Base-by-base conservation (phyloP, 2,113 vertebrate species). In the Laticauda colubrina region DNA sequence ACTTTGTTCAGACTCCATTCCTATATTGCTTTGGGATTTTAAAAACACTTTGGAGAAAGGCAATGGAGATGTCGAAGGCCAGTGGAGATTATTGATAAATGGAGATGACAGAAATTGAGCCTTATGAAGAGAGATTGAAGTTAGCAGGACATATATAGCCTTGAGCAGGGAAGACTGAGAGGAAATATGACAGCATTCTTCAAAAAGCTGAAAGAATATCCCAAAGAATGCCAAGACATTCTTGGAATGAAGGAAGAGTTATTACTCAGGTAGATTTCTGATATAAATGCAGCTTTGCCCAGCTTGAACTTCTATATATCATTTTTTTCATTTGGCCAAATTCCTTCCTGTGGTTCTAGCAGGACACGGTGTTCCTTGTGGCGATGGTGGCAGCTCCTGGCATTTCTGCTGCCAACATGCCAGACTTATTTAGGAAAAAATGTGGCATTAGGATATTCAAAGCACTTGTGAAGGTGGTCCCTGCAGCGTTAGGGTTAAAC, bases 401-500 rank as follows among this genome's bases (percentile, higher is more conserved):
- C 12, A 29, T 45, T 91, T 48, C 34, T 75, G 7, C 34, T 34
- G 55, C 14, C 21, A 89, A 53, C 61, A 81, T 45, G 59, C 51
- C 57, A 54, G 59, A 69, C 10, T 54, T 43, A 75, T 75, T 81
- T n/a, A 55, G 69, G 51, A 45, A 18, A 15, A 81, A 34, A 56
- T 88, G 6, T 21, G 39, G 6, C 45, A 53, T 23, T 81, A 21
- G 21, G 43, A 11, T 54, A 48, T 26, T 61, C 91, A 89, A 18
- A 20, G 54, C 86, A 51, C 2, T 94, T 1, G 61, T 21, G 18
- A 43, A 81, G 34, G 39, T 21, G n/a, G 15, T 20, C 69, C 69
- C 69, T 21, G 15, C n/a, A 48, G 43, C 5, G 0, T 0, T 93
- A 90, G 15, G n/a, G 26, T 64, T 59, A 59, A 56, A 21, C 75